Base-by-base conservation (phyloP, 2,888 invertebrate species). In the Drosophila aldrichi region DNA sequence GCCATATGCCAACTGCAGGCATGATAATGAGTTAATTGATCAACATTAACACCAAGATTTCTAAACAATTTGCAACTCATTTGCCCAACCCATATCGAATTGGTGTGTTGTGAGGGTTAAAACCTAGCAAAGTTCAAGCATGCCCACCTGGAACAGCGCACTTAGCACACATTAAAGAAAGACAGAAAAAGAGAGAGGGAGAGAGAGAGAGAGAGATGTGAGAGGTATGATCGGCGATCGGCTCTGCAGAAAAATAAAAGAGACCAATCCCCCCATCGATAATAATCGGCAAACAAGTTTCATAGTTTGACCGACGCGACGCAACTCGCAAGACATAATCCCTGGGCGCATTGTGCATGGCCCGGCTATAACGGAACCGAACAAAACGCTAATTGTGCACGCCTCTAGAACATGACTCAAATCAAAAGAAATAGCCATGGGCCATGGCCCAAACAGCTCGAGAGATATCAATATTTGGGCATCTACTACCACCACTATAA, bases 341-440 rank as follows among this genome's bases (percentile, higher is more conserved):
- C 89, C 84, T 87, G 77, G 63, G 69, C 78, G 75, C 87, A 82
- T 82, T 76, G 70, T 70, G 51, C 60, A 67, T 57, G 70, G 77
- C 52, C 61, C 6, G 80, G 77, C 77, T 84, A 74, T 84, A 84
- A 84, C 84, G 84, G 84, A 81, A 88, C 81, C 83, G 76, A 68
- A 79, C 83, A 88, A 72, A 79, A 83, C 88, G 86, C 84, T 84
- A 84, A 84, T 89, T 84, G 84, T 89, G 82, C 84, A 84, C 89
- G 84, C 89, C 84, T 84, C 89, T 79, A 76, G 84, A 84, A 84
- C 89, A 84, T 87, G 88, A 89, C 88, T 87, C 84, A 84, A 89
- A 87, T 87, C 82, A 89, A 64, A 69, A 69, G 79, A 78, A 61
- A 79, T 68, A 48, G 84, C 84, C 79, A 69, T 51, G 60, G 73